A percentile compares a stretch with the other conserved stretches of the same genome.
Evolutionary conservation across 2,113 vertebrate genomes (phyloP).

Genomic region (Epinephelus fuscoguttatus): DNA sequence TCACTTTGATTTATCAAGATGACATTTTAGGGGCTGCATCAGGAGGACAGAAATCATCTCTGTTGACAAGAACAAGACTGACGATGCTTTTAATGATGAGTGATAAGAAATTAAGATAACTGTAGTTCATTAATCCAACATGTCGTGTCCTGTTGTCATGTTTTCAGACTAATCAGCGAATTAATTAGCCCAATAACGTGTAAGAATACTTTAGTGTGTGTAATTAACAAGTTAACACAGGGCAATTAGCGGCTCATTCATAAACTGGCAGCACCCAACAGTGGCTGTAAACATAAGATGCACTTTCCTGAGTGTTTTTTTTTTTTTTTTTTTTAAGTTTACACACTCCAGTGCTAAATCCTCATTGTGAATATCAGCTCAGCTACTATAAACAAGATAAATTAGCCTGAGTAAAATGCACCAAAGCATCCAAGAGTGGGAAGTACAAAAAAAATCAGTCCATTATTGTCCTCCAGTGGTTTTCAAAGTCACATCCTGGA

Average conservation of each 20-base stretch:
- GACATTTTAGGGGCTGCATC: background rate
- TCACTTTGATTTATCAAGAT: slow-evolving; percentile 4
- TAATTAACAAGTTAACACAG: slow-evolving; percentile 74
- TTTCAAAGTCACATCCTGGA: slow-evolving; percentile 32
- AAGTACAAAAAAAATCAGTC: slow-evolving; percentile 3
- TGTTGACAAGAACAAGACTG: slow-evolving; percentile 6
- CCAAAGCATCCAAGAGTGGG: background rate
- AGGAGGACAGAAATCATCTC: background rate
- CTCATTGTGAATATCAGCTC: background rate
- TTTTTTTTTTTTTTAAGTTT: background rate
- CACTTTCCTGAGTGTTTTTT: background rate
- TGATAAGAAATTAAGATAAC: slow-evolving; percentile 23
- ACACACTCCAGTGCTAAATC: background rate
- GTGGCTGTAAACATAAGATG: slow-evolving; percentile 42
- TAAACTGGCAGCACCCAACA: slow-evolving; percentile 7
- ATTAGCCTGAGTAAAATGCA: background rate
- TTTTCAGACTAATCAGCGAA: slow-evolving; percentile 34
- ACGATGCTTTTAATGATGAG: slow-evolving; percentile 30
- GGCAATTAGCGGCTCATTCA: slow-evolving; percentile 70
- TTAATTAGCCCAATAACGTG: slow-evolving; percentile 69
- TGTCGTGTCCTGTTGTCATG: slow-evolving; percentile 39
- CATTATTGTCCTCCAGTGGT: slow-evolving; percentile 6
- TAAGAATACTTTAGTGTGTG: slow-evolving; percentile 58
- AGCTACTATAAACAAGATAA: background rate
- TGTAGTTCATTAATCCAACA: slow-evolving; percentile 23